Evolutionary conservation across 1,140 invertebrate species (phyloP), one percentile per base, ranked within the genome.

Genomic region (Camponotus vicinus): DNA sequence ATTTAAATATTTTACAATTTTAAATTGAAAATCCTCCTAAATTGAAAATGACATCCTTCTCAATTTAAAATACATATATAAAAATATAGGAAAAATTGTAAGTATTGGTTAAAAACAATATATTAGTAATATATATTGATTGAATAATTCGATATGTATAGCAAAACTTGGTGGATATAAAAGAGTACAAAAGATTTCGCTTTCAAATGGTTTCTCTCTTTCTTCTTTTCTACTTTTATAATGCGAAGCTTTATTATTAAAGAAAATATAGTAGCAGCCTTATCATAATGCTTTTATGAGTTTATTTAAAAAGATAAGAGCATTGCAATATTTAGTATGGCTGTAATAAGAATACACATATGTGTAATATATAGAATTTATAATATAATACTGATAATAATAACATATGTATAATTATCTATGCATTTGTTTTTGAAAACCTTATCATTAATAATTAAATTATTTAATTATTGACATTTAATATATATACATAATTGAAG

Each of bases 201-300:
- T 82, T 57, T 52, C 4, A 71, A 82, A 55, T 27, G 15, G 21
- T 52, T 79, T 78, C 57, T 73, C n/a, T 32, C 21, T 71, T 61
- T 71, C 42, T 21, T 69, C 63, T 69, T 69, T 83, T 83, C 55
- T 83, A 75, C 18, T 83, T 83, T 83, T 80, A 71, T 80, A 80
- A 71, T n/a, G 18, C 5, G n/a, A 49, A 83, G 7, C 11, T 66
- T 57, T 73, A 73, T 61, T 73, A 40, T 18, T 11, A 11, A 32
- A 49, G 45, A 75, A 73, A 45, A 42, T 76, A 42, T 55, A 80
- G 49, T 8, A 13, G 7, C 18, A 73, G 67, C 40, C 3, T 18
- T 61, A 15, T 27, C 7, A 45, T 59, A 59, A 61, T 45, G 40
- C 18, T 34, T 83, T 83, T 73, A 61, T 32, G 0, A 73, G 1